These are phyloP conservation scores for Trematocara stigmaticum DNA, from an alignment of 2,113 vertebrate genomes.

Conservation along the genomic window DNA sequence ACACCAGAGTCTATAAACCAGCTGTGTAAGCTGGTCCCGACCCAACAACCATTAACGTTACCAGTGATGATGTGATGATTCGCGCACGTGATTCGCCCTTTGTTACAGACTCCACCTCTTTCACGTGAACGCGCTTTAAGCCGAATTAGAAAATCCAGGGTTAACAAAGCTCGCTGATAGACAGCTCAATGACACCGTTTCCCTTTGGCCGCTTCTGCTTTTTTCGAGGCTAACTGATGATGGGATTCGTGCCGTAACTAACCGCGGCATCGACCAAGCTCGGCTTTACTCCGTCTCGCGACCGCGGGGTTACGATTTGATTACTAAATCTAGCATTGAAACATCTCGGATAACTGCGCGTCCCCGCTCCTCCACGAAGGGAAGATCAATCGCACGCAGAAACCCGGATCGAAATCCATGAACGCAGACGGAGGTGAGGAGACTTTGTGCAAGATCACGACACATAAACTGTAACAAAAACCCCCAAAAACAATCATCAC, in stretches of 20 bases:
- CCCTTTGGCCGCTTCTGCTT: neutral
- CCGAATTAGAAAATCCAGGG: slow-evolving; percentile 66
- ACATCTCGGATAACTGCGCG: slow-evolving; percentile 67
- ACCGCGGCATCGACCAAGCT: neutral
- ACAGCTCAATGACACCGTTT: neutral
- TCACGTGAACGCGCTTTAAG: slow-evolving; percentile 54
- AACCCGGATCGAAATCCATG: slow-evolving; percentile 25
- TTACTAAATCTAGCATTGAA: slow-evolving; percentile 62
- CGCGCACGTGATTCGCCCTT: slow-evolving; percentile 9
- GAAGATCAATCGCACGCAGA: slow-evolving; percentile 34
- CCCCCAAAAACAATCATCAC: neutral
- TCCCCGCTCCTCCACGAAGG: slow-evolving; percentile 16
- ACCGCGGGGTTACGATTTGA: slow-evolving; percentile 20
- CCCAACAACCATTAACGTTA: neutral
- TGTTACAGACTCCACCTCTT: slow-evolving; percentile 33
- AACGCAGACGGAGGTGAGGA: slow-evolving; percentile 43
- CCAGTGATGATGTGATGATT: neutral
- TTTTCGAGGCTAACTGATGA: neutral
- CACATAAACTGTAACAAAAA: neutral
- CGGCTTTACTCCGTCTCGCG: neutral
- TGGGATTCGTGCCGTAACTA: neutral
- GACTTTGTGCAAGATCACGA: neutral
- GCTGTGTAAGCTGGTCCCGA: neutral
- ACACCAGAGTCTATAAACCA: too few relatives aligned
- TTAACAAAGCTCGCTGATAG: slow-evolving; percentile 54